These are phyloP conservation scores for Gambusia affinis DNA, from an alignment of 2,113 vertebrate species.

Conservation along the genomic window DNA sequence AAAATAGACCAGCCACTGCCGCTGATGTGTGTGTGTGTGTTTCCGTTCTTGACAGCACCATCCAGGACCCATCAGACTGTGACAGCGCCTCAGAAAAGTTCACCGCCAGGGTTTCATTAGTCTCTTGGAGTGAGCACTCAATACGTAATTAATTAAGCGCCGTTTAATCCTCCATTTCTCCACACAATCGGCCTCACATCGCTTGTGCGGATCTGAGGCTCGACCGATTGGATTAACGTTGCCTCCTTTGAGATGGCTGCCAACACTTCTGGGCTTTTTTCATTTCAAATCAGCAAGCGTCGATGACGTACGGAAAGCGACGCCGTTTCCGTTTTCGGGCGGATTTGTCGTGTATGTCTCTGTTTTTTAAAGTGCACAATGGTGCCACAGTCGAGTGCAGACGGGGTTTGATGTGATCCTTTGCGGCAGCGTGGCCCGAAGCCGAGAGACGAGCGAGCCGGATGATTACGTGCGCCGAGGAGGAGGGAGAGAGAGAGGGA, in stretches of 20 bases:
- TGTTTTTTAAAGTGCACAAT: conserved; percentile 41
- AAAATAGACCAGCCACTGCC: background rate
- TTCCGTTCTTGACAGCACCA: background rate
- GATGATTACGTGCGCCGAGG: conserved; percentile 76
- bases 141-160: conserved; percentile 71
- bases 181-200: conserved; percentile 60
- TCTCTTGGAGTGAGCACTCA: conserved; percentile 56
- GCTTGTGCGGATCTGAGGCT: conserved; percentile 55
- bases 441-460: conserved; percentile 64
- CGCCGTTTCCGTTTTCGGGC: background rate
- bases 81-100: conserved; percentile 50
- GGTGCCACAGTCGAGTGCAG: conserved; percentile 64
- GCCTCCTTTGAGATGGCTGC: conserved; percentile 40
- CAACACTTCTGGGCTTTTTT: conserved; percentile 10
- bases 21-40: background rate
- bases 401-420: conserved; percentile 72
- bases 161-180: conserved; percentile 69
- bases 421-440: conserved; percentile 68
- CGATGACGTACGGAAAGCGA: background rate
- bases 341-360: conserved; percentile 16
- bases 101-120: conserved; percentile 56
- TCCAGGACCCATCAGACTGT: conserved; percentile 38
- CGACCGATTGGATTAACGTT: conserved; percentile 64
- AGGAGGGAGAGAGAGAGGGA: conserved; percentile 50
- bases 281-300: background rate